Evolutionary conservation across 1,140 invertebrate genomes (phyloP).

Genomic region (Cherax quadricarinatus): DNA sequence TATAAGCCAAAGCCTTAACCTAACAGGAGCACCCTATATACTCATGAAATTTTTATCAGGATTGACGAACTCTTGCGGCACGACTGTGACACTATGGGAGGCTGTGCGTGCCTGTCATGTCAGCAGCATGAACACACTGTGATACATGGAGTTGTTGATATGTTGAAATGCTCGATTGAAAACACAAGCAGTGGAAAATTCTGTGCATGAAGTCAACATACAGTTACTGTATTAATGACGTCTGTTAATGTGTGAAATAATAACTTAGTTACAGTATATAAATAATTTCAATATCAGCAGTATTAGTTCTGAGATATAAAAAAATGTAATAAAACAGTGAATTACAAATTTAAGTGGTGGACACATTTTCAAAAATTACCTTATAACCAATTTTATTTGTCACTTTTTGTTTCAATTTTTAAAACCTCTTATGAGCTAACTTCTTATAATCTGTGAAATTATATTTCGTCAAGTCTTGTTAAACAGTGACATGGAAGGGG

Average conservation of each 20-base stretch:
- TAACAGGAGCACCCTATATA: constrained; percentile 58
- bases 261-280: not conserved
- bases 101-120: not conserved
- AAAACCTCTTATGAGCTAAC: not conserved
- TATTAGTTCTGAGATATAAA: not conserved
- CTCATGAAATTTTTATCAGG: constrained; percentile 5
- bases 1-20: constrained; percentile 62
- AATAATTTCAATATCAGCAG: not conserved
- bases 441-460: not conserved
- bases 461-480: not conserved
- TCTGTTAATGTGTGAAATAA: not conserved
- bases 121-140: not conserved
- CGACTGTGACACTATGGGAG: not conserved
- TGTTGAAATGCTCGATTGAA: not conserved
- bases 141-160: not conserved
- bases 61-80: not conserved
- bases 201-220: not conserved
- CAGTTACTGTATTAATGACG: not conserved
- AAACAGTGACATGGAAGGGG: constrained; percentile 88
- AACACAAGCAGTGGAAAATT: not conserved
- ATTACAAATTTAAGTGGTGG: too few species aligned
- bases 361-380: too few species aligned
- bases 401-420: too few species aligned
- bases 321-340: too few species aligned
- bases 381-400: too few species aligned